phyloP scores from a whole-genome alignment of 2,888 invertebrate species.

The Drosophila lutescens region DNA sequence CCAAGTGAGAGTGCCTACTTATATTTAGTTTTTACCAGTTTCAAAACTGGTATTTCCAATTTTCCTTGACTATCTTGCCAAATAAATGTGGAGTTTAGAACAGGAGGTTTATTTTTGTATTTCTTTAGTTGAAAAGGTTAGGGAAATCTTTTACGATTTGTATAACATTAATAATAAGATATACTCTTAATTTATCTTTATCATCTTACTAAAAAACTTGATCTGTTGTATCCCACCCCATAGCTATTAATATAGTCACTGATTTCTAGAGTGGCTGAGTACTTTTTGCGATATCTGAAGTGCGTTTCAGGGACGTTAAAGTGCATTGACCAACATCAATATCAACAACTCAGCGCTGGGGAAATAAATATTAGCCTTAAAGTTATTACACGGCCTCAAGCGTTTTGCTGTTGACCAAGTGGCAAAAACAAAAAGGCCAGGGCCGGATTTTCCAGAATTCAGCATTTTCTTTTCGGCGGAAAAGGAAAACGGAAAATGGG shows the following conservation, averaged over 20 bases:
- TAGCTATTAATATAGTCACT: neutral
- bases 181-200: no score
- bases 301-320: slow-evolving; percentile 25
- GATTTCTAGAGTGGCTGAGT: neutral
- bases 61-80: neutral
- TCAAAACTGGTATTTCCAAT: neutral
- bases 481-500: slow-evolving; percentile 8
- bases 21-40: neutral
- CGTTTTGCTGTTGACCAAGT: slow-evolving; percentile 28
- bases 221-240: no score
- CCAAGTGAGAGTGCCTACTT: neutral
- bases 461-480: neutral
- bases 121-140: no score
- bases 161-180: no score
- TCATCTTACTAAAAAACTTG: no score
- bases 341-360: slow-evolving; percentile 29
- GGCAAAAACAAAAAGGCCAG: slow-evolving; percentile 35
- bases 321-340: slow-evolving; percentile 42
- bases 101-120: slow-evolving; percentile 1
- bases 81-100: neutral
- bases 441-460: slow-evolving; percentile 23
- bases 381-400: slow-evolving; percentile 33
- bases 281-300: slow-evolving; percentile 3
- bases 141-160: no score
- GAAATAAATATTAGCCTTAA: slow-evolving; percentile 38